phyloP scores from a whole-genome alignment of 2,113 vertebrate species.

The Petroica traversi region DNA sequence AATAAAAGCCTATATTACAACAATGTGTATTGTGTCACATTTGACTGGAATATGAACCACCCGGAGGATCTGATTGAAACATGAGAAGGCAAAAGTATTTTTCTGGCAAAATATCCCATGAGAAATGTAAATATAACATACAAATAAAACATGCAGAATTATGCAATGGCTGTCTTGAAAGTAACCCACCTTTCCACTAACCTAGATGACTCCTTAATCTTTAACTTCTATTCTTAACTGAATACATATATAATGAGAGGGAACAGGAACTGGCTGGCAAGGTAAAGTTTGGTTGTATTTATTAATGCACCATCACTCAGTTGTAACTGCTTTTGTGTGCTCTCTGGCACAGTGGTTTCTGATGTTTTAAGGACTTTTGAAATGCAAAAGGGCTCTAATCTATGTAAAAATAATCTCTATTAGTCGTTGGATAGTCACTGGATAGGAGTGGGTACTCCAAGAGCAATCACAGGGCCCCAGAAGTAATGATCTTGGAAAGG shows the following conservation, averaged over 20 bases:
- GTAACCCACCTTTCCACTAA: background rate
- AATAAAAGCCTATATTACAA: background rate
- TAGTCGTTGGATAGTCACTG: background rate
- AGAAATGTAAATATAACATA: background rate
- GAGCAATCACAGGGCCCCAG: background rate
- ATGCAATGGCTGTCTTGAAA: background rate
- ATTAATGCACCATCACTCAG: fast-evolving
- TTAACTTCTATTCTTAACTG: background rate
- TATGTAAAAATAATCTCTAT: background rate
- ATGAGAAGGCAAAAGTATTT: background rate
- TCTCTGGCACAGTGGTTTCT: background rate
- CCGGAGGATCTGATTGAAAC: background rate
- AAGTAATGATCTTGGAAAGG: background rate
- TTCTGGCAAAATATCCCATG: background rate
- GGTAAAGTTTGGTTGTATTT: background rate
- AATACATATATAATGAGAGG: background rate
- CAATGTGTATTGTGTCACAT: background rate
- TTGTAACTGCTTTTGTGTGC: background rate
- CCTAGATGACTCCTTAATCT: background rate
- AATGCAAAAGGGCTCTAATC: background rate
- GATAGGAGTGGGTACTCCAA: background rate
- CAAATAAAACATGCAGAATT: background rate
- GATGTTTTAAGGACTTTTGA: background rate
- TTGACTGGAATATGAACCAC: background rate
- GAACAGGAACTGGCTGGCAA: background rate